phyloP scores from a whole-genome alignment of 2,888 invertebrate genomes.

The Meandrusa payeni region DNA sequence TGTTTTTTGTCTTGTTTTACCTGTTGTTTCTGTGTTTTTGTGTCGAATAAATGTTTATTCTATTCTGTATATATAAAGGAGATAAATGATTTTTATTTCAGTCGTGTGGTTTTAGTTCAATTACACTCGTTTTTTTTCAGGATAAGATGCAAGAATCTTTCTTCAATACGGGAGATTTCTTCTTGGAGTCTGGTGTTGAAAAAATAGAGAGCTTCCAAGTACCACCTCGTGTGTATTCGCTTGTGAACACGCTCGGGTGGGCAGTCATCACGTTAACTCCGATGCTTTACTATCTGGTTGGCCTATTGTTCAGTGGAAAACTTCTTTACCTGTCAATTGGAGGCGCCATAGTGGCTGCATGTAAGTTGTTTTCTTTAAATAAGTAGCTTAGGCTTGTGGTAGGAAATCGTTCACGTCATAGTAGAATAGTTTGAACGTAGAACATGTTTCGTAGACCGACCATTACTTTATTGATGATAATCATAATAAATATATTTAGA shows the following conservation, averaged over 20 bases:
- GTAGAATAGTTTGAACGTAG: too few relatives aligned
- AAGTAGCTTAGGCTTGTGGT: too few relatives aligned
- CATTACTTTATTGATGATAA: too few relatives aligned
- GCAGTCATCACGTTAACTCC: slow-evolving; percentile 84
- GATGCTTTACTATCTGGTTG: slow-evolving; percentile 85
- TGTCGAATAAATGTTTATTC: too few relatives aligned
- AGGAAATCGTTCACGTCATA: too few relatives aligned
- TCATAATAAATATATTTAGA: too few relatives aligned
- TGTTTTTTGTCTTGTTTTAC: too few relatives aligned
- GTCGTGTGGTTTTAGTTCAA: too few relatives aligned
- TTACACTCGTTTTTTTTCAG: slow-evolving; percentile 72
- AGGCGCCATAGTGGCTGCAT: slow-evolving; percentile 84
- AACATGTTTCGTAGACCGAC: too few relatives aligned
- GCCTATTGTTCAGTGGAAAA: slow-evolving; percentile 86
- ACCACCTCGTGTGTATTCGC: slow-evolving; percentile 82
- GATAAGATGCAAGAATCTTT: slow-evolving; percentile 89
- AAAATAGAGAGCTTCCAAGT: slow-evolving; percentile 81
- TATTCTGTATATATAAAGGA: too few relatives aligned
- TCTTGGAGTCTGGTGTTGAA: slow-evolving; percentile 86
- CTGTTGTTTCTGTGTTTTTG: too few relatives aligned
- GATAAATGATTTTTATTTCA: too few relatives aligned
- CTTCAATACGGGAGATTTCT: slow-evolving; percentile 88
- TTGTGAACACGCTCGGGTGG: slow-evolving; percentile 88
- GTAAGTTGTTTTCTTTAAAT: slow-evolving; percentile 84
- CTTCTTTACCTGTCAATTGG: slow-evolving; percentile 85